phyloP scores from a whole-genome alignment of 1,140 invertebrate species.

The Drosophila kurseongensis region DNA sequence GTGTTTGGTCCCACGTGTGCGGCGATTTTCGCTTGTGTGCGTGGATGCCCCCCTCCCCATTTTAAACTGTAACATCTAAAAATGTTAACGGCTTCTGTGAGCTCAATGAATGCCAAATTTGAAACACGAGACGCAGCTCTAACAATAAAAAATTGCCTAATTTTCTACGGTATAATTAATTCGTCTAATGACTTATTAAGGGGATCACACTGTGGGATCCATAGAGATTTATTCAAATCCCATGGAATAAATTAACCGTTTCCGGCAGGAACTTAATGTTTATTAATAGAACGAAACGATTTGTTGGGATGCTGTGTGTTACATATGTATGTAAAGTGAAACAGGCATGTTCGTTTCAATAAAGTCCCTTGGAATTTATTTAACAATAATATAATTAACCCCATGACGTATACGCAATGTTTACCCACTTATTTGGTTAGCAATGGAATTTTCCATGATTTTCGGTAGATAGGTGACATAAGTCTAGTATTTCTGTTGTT shows the following conservation, averaged over 20 bases:
- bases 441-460: slow-evolving; percentile 22
- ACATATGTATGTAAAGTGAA: not conserved
- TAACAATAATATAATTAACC: no score
- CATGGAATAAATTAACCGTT: slow-evolving; percentile 31
- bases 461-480: slow-evolving; percentile 8
- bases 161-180: slow-evolving; percentile 61
- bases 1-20: slow-evolving; percentile 56
- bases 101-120: slow-evolving; percentile 56
- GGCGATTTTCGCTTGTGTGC: slow-evolving; percentile 6
- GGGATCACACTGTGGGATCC: slow-evolving; percentile 14
- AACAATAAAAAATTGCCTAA: slow-evolving; percentile 69
- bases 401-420: slow-evolving; percentile 29
- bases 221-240: slow-evolving; percentile 32
- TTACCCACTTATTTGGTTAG: slow-evolving; percentile 2
- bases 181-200: slow-evolving; percentile 45
- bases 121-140: slow-evolving; percentile 60
- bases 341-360: not conserved
- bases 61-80: slow-evolving; percentile 57
- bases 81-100: slow-evolving; percentile 48
- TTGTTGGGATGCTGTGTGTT: not conserved
- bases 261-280: slow-evolving; percentile 20
- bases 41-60: slow-evolving; percentile 19
- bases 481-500: slow-evolving; percentile 14
- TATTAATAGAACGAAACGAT: slow-evolving; percentile 9
- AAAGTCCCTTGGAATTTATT: not conserved